Evolutionary conservation across 2,888 invertebrate genomes (phyloP).

Genomic region (Limenitis camilla): DNA sequence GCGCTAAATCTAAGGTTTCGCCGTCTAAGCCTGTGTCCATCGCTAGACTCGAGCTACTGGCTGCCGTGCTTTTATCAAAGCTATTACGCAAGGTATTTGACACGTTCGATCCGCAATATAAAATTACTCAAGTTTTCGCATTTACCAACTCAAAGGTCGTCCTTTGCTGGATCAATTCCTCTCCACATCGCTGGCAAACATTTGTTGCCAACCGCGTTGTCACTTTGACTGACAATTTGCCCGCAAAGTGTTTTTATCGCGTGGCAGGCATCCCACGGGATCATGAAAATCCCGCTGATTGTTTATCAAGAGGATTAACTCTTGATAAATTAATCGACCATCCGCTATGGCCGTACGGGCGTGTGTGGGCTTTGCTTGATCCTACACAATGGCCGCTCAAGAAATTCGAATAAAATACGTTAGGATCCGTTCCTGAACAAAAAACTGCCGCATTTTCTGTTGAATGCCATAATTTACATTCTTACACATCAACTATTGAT

Average conservation of each 20-base stretch:
- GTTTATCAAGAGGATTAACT: slow-evolving; percentile 16
- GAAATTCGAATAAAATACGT: no score
- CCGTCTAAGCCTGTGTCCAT: no score
- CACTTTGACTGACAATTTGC: not conserved
- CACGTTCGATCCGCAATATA: no score
- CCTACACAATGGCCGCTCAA: not conserved
- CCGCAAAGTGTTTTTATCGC: slow-evolving; percentile 1
- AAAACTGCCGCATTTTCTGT: no score
- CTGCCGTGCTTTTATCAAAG: no score
- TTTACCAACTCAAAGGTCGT: slow-evolving; percentile 9
- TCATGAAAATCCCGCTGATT: slow-evolving; percentile 21
- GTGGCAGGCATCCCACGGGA: not conserved
- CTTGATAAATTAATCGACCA: slow-evolving; percentile 9
- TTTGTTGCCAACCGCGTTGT: slow-evolving; percentile 12
- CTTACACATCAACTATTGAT: no score
- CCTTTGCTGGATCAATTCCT: slow-evolving; percentile 13
- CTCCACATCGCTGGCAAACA: slow-evolving; percentile 12
- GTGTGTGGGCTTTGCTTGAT: not conserved
- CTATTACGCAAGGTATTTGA: no score
- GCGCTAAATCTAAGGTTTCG: no score
- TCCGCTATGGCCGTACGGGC: slow-evolving; percentile 6
- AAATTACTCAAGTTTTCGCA: not conserved
- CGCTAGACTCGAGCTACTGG: no score
- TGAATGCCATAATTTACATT: no score
- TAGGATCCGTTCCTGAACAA: no score